Base-by-base conservation (phyloP, 37 sponge, comb jelly and placozoan species). In the Theonella swinhoei region DNA sequence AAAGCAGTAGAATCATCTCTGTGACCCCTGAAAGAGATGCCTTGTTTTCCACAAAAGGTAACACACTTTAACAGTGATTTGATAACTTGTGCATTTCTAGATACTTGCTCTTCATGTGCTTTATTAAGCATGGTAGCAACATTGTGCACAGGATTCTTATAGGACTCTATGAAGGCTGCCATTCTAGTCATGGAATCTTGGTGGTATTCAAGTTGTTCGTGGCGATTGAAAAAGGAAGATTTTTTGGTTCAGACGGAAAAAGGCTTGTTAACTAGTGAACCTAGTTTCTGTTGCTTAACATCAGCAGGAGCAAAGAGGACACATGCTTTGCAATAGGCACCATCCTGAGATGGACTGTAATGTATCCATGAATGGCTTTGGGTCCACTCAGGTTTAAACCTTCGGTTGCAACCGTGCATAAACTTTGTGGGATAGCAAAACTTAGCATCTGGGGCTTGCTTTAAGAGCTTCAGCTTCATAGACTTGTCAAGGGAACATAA, bases 21-120 rank as follows among this genome's bases (percentile, higher is more conserved):
- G 17, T 72, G 74, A 72, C 74, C 74, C 34, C 38, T 76, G 42
- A 88, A 30, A 74, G 83, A 64, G n/a, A 42, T 28, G 28, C 76
- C 76, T 42, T 75, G 76, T 32, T 75, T 75, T 32, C 76, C 54
- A 41, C 76, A 75, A 60, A 75, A 42, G 30, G 29, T 25, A 22
- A 40, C 47, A 42, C 42, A 42, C 43, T 42, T 75, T 30, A 75
- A 36, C 24, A 75, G 41, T 65, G 81, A 72, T 34, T 72, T 7
- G 24, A 72, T 29, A n/a, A 72, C 74, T 26, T 72, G 29, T 38
- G n/a, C 25, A 34, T 72, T 72, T 5, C 35, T 25, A 34, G 24
- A 29, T 39, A 72, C 34, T 22, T 23, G 17, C 22, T 60, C 62
- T 60, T 60, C 62, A 23, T 22, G 62, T 60, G 62, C 22, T 60